A percentile compares a stretch with the other conserved stretches of the same genome.
These are phyloP conservation scores for Gymnocypris eckloni DNA, from an alignment of 2,797 vertebrate species.

Conservation along the genomic window DNA sequence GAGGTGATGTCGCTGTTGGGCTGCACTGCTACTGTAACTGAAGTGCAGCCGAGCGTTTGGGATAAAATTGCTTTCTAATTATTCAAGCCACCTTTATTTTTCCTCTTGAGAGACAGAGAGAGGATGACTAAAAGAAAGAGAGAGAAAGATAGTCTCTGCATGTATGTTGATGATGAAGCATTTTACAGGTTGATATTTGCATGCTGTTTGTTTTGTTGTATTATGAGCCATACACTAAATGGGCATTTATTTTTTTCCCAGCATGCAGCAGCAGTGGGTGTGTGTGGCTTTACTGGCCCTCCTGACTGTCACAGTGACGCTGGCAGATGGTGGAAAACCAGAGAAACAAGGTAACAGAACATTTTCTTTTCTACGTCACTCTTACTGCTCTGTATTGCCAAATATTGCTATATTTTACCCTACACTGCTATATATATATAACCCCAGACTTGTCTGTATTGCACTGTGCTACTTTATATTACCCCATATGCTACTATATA, in stretches of 20 bases:
- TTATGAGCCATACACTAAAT: neutral
- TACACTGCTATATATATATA: neutral
- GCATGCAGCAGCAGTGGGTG: constrained; percentile 79
- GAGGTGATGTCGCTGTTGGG: constrained; percentile 51
- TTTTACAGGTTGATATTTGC: neutral
- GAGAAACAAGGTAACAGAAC: constrained; percentile 78
- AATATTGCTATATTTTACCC: too few relatives aligned
- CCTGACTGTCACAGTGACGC: constrained; percentile 74
- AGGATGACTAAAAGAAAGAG: neutral
- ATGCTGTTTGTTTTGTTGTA: neutral
- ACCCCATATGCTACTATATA: neutral
- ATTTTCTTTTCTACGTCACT: neutral
- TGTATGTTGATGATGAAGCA: constrained; percentile 26
- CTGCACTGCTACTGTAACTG: constrained; percentile 54
- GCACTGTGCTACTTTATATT: neutral
- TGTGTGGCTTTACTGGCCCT: constrained; percentile 72
- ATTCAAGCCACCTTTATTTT: constrained; percentile 58
- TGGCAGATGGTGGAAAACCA: constrained; percentile 76
- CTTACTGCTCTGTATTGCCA: neutral
- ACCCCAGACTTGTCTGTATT: neutral
- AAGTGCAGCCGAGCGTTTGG: constrained; percentile 65
- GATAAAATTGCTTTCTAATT: constrained; percentile 69
- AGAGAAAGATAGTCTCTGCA: constrained; percentile 5
- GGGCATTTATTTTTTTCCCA: constrained; percentile 61
- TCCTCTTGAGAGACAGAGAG: constrained; percentile 6